Evolutionary conservation across 2,113 vertebrate genomes (phyloP).

Genomic region (Macheiramphus alcinus): DNA sequence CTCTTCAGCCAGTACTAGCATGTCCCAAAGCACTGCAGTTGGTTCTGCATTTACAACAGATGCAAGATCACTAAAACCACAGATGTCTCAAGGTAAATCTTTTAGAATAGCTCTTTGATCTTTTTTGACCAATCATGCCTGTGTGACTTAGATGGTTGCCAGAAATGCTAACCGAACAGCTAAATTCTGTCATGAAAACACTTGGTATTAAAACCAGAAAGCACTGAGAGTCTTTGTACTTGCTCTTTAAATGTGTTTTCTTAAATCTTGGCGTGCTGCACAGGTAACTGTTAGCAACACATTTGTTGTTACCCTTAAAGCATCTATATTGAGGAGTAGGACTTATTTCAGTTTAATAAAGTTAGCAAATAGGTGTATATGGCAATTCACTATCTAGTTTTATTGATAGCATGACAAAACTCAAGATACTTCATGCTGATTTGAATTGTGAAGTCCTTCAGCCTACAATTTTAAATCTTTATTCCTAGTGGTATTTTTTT

Average conservation of each 20-base stretch:
- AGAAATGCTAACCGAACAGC: not conserved
- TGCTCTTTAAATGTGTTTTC: not conserved
- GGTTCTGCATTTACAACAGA: constrained; percentile 78
- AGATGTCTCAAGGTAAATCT: constrained; percentile 80
- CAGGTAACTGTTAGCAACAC: not conserved
- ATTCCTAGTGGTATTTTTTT: not conserved
- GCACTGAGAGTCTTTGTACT: not conserved
- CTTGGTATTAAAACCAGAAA: not conserved
- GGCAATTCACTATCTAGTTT: not conserved
- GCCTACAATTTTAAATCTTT: not conserved
- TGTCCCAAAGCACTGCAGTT: constrained; percentile 76
- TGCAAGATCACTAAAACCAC: constrained; percentile 77
- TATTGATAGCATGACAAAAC: not conserved
- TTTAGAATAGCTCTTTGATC: not conserved
- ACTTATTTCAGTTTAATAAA: not conserved
- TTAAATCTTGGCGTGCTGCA: not conserved
- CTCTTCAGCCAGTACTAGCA: constrained; percentile 66
- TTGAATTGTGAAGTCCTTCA: not conserved
- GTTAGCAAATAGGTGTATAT: not conserved
- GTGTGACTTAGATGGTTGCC: not conserved
- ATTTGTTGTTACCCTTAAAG: not conserved
- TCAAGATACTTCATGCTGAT: not conserved
- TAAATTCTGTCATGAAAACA: not conserved
- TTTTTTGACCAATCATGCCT: not conserved
- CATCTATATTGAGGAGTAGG: not conserved